Percentiles rank a stretch among this genome's conserved stretches.
phyloP scores from a whole-genome alignment of 2,888 invertebrate species.

The Oegoconia quadripuncta region DNA sequence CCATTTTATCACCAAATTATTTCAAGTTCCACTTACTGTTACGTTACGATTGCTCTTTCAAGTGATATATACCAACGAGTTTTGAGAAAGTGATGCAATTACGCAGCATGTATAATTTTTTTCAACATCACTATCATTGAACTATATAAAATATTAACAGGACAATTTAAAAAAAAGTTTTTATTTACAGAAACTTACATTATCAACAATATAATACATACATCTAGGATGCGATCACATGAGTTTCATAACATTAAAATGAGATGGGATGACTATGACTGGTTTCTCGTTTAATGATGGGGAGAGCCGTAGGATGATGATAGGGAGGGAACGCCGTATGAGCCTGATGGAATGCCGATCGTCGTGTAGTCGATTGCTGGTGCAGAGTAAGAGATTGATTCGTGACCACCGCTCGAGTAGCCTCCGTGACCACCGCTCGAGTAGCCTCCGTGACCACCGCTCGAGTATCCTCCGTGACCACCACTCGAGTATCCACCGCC shows the following conservation, averaged over 20 bases:
- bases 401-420: conserved; percentile 42
- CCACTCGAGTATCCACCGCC: conserved; percentile 26
- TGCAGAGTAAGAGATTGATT: conserved; percentile 52
- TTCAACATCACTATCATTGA: neutral
- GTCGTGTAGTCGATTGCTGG: conserved; percentile 52
- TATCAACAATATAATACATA: conserved; percentile 69
- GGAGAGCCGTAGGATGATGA: conserved; percentile 70
- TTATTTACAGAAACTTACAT: conserved; percentile 79
- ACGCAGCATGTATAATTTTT: neutral
- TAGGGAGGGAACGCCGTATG: conserved; percentile 66
- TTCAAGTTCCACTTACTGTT: conserved; percentile 34
- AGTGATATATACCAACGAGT: conserved; percentile 18
- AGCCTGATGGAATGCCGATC: conserved; percentile 67
- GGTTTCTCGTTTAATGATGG: conserved; percentile 56
- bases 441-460: conserved; percentile 36
- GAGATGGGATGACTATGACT: conserved; percentile 64
- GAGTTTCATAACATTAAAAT: conserved; percentile 57
- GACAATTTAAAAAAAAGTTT: conserved; percentile 24
- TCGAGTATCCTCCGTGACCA: conserved; percentile 42
- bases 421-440: conserved; percentile 33
- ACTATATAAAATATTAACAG: conserved; percentile 2
- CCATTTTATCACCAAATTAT: conserved; percentile 9
- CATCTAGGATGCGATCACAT: conserved; percentile 73
- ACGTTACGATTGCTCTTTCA: conserved; percentile 32
- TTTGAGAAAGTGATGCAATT: conserved; percentile 12